Evolutionary conservation across 2,888 invertebrate species (phyloP).

Genomic region (Chrysolina oricalcia): DNA sequence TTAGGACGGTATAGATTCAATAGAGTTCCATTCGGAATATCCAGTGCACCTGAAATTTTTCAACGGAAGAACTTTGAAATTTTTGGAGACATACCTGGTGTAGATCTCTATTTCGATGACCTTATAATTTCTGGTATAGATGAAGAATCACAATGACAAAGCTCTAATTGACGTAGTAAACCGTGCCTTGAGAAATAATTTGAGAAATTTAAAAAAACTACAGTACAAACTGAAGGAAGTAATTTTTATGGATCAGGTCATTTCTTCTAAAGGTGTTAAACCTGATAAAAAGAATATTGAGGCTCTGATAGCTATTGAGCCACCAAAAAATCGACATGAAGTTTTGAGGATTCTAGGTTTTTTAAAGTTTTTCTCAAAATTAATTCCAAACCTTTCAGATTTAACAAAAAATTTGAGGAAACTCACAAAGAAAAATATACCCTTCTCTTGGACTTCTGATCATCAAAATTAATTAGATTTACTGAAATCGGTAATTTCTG

Average conservation of each 20-base stretch:
- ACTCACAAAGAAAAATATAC: constrained; percentile 43
- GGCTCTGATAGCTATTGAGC: constrained; percentile 42
- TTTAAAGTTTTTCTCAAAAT: constrained; percentile 52
- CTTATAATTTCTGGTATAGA: constrained; percentile 21
- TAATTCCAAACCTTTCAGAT: constrained; percentile 48
- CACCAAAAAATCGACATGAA: constrained; percentile 43
- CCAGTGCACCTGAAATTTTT: constrained; percentile 33
- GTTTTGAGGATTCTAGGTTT: constrained; percentile 48
- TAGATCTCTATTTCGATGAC: constrained; percentile 39
- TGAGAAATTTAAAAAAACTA: constrained; percentile 28
- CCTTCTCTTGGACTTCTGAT: constrained; percentile 38
- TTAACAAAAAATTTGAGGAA: constrained; percentile 44
- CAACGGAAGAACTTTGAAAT: constrained; percentile 29
- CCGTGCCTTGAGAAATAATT: constrained; percentile 21
- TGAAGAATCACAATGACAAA: constrained; percentile 26
- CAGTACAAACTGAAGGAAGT: constrained; percentile 21
- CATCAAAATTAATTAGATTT: constrained; percentile 25
- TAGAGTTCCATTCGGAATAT: constrained; percentile 30
- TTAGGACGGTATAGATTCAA: constrained; percentile 43
- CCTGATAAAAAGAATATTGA: constrained; percentile 42
- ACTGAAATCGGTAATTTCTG: constrained; percentile 21
- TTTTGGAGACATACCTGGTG: constrained; percentile 29
- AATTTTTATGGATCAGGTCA: constrained; percentile 1
- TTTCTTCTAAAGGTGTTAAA: constrained; percentile 37
- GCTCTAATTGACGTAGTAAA: constrained; percentile 20